A percentile compares a stretch with the other conserved stretches of the same genome.
Conservation (phyloP, 2,113 vertebrate species). For the Pogona vitticeps region DNA sequence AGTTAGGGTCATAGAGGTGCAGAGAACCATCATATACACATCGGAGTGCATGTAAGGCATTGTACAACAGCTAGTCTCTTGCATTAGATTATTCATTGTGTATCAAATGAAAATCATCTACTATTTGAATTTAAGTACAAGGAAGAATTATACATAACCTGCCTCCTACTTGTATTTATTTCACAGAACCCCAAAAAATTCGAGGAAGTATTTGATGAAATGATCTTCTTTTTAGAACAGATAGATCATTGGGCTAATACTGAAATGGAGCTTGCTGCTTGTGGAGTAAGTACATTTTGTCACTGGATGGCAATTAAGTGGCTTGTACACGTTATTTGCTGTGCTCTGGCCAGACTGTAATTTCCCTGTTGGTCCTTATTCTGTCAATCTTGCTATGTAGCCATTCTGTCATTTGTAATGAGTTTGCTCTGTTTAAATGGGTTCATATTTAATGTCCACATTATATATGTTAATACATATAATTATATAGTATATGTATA, state of each 20-base stretch:
- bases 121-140: slow-evolving; percentile 21
- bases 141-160: slow-evolving; percentile 32
- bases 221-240: slow-evolving; percentile 92
- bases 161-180: slow-evolving; percentile 21
- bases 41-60: not conserved
- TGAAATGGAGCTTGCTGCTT: slow-evolving; percentile 88
- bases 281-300: slow-evolving; percentile 82
- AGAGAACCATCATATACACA: not conserved
- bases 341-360: slow-evolving; percentile 38
- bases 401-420: not conserved
- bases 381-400: not conserved
- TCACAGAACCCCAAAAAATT: slow-evolving; percentile 93
- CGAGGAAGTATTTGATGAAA: slow-evolving; percentile 95
- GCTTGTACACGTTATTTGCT: slow-evolving; percentile 8
- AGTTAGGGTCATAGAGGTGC: not conserved
- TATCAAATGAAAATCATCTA: not conserved
- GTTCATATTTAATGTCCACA: too few species aligned
- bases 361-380: slow-evolving; percentile 1
- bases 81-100: not conserved
- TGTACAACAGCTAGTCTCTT: not conserved
- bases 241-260: slow-evolving; percentile 92
- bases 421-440: not conserved
- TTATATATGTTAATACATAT: not conserved
- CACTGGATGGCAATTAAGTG: slow-evolving; percentile 4
- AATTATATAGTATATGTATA: not conserved